Base-by-base conservation (phyloP, 2,888 invertebrate species). In the Amorpha juglandis region DNA sequence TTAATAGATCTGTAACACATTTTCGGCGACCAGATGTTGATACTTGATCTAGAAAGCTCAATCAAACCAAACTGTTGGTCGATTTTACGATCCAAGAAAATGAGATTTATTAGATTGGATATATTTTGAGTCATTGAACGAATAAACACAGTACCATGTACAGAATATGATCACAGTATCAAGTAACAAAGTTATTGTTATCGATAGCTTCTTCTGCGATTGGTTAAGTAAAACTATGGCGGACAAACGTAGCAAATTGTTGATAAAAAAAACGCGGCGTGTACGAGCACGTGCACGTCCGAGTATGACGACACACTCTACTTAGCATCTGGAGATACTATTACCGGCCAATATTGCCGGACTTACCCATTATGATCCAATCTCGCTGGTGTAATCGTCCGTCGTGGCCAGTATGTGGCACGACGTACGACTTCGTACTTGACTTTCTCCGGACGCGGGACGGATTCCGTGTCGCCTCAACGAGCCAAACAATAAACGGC, bases 391-490 rank as follows among this genome's bases (percentile, higher is more conserved):
- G 85, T 87, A 86, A 88, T 84, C 81, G 81, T 81, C 78, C 82
- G 77, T 38, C 58, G 83, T 77, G 75, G 78, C 74, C 78, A 74
- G 72, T 78, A 82, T 88, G 88, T 90, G 73, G 89, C 83, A 84
- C 89, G 82, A 83, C 81, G 84, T 81, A 84, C 84, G 81, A 71
- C 79, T 81, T 79, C 80, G 89, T 88, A 88, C 88, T 89, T 88
- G 90, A 92, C 92, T 93, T 92, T 92, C 93, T 90, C 92, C 85
- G 74, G 78, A 71, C 70, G 70, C 75, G 64, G 48, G 77, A 80
- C 80, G 79, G 87, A 91, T 91, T 87, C 90, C 89, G 86, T 88
- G 88, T 86, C 88, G 86, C 86, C 86, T 88, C 88, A 86, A 86
- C 82, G 88, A 89, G 86, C 90, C 90, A 90, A 91, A 88, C 89